These are phyloP conservation scores for Mesaphorura yosii DNA, from an alignment of 1,140 invertebrate genomes.

Conservation along the genomic window DNA sequence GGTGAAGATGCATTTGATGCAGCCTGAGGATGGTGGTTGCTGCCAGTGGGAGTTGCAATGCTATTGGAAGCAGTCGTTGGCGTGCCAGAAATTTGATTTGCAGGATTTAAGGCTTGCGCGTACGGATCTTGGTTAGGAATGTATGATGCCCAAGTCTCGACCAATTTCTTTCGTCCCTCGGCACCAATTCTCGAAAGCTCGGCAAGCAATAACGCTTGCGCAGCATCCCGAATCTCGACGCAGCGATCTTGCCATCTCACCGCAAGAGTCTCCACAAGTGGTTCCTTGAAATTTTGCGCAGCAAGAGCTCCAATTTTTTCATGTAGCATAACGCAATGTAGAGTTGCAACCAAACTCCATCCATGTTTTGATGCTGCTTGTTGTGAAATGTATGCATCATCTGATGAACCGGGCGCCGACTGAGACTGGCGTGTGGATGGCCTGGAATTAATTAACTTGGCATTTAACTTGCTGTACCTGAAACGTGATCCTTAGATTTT, in stretches of 20 bases:
- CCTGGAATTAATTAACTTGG: not conserved
- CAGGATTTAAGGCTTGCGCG: constrained; percentile 4
- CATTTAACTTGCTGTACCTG: not conserved
- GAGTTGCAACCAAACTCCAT: constrained; percentile 87
- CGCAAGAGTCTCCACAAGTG: constrained; percentile 93
- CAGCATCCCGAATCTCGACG: constrained; percentile 88
- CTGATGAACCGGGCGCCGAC: constrained; percentile 33
- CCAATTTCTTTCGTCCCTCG: constrained; percentile 78
- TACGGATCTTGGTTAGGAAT: constrained; percentile 52
- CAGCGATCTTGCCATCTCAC: constrained; percentile 97
- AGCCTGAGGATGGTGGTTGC: not conserved
- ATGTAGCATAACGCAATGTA: constrained; percentile 90
- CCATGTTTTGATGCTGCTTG: constrained; percentile 88
- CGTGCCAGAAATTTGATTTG: not conserved
- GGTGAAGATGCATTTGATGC: constrained; percentile 3
- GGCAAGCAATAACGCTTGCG: constrained; percentile 86
- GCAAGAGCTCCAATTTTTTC: constrained; percentile 63
- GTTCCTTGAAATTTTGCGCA: constrained; percentile 71
- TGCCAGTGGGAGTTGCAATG: constrained; percentile 10
- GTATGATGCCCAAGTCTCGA: constrained; percentile 87
- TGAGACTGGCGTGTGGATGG: not conserved
- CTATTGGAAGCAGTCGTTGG: constrained; percentile 17
- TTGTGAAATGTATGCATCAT: constrained; percentile 68
- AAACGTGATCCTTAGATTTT: not conserved
- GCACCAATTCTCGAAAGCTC: constrained; percentile 83